These are phyloP conservation scores for Cephalopholis sonnerati DNA, from an alignment of 2,113 vertebrate species.

Conservation along the genomic window DNA sequence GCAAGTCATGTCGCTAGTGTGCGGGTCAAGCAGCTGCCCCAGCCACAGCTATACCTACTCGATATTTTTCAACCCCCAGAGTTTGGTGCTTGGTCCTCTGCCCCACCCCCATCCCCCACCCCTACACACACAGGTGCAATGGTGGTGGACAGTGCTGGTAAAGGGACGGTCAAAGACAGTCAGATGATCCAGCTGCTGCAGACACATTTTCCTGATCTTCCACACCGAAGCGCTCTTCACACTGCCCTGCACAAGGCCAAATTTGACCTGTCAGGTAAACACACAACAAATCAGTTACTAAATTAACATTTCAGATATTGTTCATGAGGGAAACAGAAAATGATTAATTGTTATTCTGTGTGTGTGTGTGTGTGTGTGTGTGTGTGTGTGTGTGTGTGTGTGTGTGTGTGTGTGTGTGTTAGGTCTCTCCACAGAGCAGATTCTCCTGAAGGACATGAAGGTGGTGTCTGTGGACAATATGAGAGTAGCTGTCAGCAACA, in stretches of 20 bases:
- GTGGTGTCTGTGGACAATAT: slow-evolving; percentile 62
- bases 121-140: neutral
- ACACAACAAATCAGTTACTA: neutral
- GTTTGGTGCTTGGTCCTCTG: too few relatives aligned
- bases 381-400: neutral
- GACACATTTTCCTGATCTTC: slow-evolving; percentile 10
- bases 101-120: too few relatives aligned
- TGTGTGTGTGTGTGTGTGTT: neutral
- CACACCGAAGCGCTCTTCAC: slow-evolving; percentile 3
- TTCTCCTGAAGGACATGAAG: slow-evolving; percentile 91
- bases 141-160: neutral
- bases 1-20: too few relatives aligned
- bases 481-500: slow-evolving; percentile 79
- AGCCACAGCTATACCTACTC: too few relatives aligned
- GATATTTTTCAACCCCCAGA: too few relatives aligned
- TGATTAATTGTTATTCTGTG: too few relatives aligned
- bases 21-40: too few relatives aligned
- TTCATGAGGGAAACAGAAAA: too few relatives aligned
- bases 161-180: neutral
- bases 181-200: slow-evolving; percentile 4
- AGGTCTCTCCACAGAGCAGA: slow-evolving; percentile 89
- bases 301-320: too few relatives aligned
- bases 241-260: neutral
- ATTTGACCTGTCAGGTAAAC: slow-evolving; percentile 10
- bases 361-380: too few relatives aligned